Percentiles rank a stretch among this genome's conserved stretches.
These are phyloP conservation scores for Scomber scombrus DNA, from an alignment of 2,113 vertebrate genomes.

Conservation along the genomic window DNA sequence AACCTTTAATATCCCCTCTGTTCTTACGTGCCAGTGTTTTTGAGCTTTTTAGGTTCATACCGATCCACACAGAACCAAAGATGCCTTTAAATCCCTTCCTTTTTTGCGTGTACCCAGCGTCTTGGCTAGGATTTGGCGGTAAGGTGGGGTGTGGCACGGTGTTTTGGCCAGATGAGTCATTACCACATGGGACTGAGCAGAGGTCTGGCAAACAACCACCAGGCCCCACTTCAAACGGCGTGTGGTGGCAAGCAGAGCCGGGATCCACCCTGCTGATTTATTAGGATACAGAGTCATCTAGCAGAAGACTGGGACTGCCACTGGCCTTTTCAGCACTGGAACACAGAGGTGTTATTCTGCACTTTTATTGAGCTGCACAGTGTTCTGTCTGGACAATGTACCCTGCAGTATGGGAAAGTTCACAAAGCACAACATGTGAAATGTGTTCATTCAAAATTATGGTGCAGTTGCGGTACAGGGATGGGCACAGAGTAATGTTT, in stretches of 20 bases:
- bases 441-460: slow-evolving; percentile 26
- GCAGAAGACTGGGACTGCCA: slow-evolving; percentile 48
- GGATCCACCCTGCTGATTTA: slow-evolving; percentile 80
- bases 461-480: slow-evolving; percentile 6
- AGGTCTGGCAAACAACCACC: slow-evolving; percentile 49
- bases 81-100: slow-evolving; percentile 13
- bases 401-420: slow-evolving; percentile 14
- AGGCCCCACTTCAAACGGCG: slow-evolving; percentile 69
- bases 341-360: slow-evolving; percentile 59
- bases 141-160: slow-evolving; percentile 57
- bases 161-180: slow-evolving; percentile 72
- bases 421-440: slow-evolving; percentile 25
- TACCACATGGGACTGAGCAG: slow-evolving; percentile 64
- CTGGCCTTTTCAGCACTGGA: slow-evolving; percentile 33
- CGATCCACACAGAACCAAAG: slow-evolving; percentile 37
- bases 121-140: slow-evolving; percentile 43
- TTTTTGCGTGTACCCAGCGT: slow-evolving; percentile 22
- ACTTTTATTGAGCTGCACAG: slow-evolving; percentile 45
- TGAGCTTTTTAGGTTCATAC: background rate
- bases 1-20: background rate
- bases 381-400: slow-evolving; percentile 40
- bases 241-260: slow-evolving; percentile 51
- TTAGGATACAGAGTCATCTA: slow-evolving; percentile 56
- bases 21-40: background rate
- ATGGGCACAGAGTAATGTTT: background rate